Evolutionary conservation across 2,888 invertebrate genomes (phyloP).

Genomic region (Lottia gigantea): DNA sequence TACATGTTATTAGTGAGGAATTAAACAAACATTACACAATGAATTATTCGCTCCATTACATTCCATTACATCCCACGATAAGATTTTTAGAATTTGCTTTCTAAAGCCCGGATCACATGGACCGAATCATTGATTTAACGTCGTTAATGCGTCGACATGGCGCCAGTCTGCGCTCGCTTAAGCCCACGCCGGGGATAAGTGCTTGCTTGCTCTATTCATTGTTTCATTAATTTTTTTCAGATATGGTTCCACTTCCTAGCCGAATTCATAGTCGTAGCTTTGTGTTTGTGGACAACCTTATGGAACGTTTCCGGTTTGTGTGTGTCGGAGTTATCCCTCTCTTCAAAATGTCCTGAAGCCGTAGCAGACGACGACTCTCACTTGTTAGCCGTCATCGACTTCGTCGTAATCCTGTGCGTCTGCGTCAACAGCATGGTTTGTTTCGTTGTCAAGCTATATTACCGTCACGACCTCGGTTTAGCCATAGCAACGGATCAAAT

Average conservation of each 20-base stretch:
- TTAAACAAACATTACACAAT: too few species aligned
- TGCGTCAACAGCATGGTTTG: background rate
- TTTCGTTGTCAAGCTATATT: background rate
- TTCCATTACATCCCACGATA: too few species aligned
- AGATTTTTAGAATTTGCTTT: too few species aligned
- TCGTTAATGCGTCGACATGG: too few species aligned
- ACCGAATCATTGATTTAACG: too few species aligned
- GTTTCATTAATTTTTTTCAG: background rate
- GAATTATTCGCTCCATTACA: too few species aligned
- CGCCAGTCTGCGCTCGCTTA: too few species aligned
- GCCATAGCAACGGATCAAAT: conserved; percentile 4
- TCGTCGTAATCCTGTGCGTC: conserved; percentile 1
- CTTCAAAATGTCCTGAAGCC: background rate
- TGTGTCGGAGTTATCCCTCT: background rate
- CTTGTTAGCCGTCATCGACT: conserved; percentile 3
- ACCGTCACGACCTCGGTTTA: background rate
- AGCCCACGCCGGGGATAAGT: too few species aligned
- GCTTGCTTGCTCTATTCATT: too few species aligned
- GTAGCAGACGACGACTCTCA: background rate
- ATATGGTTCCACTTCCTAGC: background rate
- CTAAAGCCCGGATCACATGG: too few species aligned
- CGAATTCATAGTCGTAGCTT: background rate
- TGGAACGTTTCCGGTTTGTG: background rate
- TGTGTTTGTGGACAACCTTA: background rate
- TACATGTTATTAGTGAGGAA: too few species aligned